Evolutionary conservation across 2,888 invertebrate genomes (phyloP).

Genomic region (Parnassius apollo): DNA sequence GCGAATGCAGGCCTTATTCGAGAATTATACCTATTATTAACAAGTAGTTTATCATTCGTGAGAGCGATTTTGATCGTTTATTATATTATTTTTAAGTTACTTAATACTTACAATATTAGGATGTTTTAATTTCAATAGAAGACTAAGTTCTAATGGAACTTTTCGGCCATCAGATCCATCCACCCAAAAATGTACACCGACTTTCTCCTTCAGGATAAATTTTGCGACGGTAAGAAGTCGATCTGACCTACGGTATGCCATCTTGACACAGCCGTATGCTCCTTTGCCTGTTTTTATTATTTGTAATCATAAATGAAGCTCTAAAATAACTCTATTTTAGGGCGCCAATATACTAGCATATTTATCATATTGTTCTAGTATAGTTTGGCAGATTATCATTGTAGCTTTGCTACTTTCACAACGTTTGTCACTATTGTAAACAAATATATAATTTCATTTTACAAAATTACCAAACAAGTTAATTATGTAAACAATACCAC

Average conservation of each 20-base stretch:
- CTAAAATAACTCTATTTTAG: too few relatives aligned
- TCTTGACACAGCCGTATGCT: constrained; percentile 87
- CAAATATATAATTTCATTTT: too few relatives aligned
- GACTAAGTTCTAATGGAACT: constrained; percentile 84
- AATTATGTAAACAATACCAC: too few relatives aligned
- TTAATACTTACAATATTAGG: constrained; percentile 82
- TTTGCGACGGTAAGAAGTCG: constrained; percentile 84
- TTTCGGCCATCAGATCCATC: constrained; percentile 74
- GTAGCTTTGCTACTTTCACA: too few relatives aligned
- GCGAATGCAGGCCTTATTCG: too few relatives aligned
- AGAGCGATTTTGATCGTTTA: background rate
- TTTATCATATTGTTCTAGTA: too few relatives aligned
- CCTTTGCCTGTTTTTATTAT: constrained; percentile 74
- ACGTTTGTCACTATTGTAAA: too few relatives aligned
- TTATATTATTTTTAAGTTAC: background rate
- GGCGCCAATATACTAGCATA: too few relatives aligned
- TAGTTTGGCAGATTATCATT: too few relatives aligned
- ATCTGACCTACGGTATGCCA: constrained; percentile 83
- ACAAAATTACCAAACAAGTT: too few relatives aligned
- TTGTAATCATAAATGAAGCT: too few relatives aligned
- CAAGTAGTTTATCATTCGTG: background rate
- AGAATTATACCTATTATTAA: background rate
- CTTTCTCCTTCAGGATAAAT: constrained; percentile 85
- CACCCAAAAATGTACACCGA: constrained; percentile 84
- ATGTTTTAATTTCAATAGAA: constrained; percentile 84